Conservation (phyloP, 2,888 invertebrate genomes). For the Lottia gigantea region DNA sequence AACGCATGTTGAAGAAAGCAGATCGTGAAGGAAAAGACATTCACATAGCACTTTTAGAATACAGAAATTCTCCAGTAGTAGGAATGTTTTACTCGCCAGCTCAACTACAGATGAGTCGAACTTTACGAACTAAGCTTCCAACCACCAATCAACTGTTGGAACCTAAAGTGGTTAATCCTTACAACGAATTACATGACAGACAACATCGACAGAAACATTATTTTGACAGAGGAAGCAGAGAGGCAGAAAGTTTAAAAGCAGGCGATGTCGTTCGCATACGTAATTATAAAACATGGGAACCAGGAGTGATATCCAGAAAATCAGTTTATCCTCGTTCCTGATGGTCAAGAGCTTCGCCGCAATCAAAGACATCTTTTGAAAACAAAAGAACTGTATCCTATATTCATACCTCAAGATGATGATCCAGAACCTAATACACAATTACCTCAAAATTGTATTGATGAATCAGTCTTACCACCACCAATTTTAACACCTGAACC, state of each 20-base stretch:
- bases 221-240: neutral
- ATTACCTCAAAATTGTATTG: too few relatives aligned
- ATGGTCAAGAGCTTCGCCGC: too few relatives aligned
- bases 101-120: neutral
- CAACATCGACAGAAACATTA: neutral
- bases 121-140: neutral
- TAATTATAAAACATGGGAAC: neutral
- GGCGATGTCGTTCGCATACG: too few relatives aligned
- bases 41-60: slow-evolving; percentile 19
- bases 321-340: neutral
- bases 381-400: too few relatives aligned
- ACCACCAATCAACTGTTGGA: neutral
- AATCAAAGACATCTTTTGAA: too few relatives aligned
- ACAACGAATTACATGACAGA: neutral
- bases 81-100: neutral
- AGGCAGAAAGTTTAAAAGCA: too few relatives aligned
- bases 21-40: slow-evolving; percentile 18
- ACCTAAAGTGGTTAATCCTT: neutral
- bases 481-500: too few relatives aligned
- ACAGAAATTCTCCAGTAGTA: slow-evolving; percentile 9
- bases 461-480: too few relatives aligned
- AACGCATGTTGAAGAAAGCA: slow-evolving; percentile 19
- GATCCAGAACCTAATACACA: too few relatives aligned
- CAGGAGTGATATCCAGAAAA: too few relatives aligned
- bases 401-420: too few relatives aligned